A percentile compares a stretch with the other conserved stretches of the same genome.
Conservation (phyloP, 2,113 vertebrate genomes). For the Fulica atra region DNA sequence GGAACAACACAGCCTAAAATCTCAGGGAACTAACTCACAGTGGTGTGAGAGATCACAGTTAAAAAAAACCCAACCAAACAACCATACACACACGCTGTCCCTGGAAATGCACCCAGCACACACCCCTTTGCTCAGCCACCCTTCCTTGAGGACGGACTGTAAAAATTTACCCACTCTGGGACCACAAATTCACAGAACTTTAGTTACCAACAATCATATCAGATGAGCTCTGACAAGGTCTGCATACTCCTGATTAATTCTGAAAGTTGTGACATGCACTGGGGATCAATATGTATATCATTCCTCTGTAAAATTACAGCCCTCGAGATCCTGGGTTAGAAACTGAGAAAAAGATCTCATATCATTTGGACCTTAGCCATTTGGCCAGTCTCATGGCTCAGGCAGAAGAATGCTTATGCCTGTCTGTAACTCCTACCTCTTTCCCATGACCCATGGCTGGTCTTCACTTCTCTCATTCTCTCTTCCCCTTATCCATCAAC, state of each 20-base stretch:
- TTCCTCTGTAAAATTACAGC: background rate
- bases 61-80: background rate
- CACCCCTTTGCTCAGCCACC: background rate
- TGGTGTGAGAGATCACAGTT: background rate
- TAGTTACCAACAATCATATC: background rate
- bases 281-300: background rate
- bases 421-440: background rate
- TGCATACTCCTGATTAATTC: background rate
- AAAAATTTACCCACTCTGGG: background rate
- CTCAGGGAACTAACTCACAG: background rate
- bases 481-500: background rate
- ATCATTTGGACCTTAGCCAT: background rate
- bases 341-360: background rate
- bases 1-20: background rate
- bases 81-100: fast-evolving
- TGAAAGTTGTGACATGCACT: background rate
- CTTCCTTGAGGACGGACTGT: background rate
- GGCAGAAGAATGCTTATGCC: background rate
- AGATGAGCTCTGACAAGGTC: background rate
- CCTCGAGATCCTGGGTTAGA: background rate
- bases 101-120: background rate
- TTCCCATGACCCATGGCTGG: background rate
- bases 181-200: background rate
- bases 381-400: background rate
- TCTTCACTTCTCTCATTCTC: background rate